Percentiles rank a stretch among this genome's conserved stretches.
Evolutionary conservation across 2,888 invertebrate genomes (phyloP).

Genomic region (Leptinotarsa peninsularis): DNA sequence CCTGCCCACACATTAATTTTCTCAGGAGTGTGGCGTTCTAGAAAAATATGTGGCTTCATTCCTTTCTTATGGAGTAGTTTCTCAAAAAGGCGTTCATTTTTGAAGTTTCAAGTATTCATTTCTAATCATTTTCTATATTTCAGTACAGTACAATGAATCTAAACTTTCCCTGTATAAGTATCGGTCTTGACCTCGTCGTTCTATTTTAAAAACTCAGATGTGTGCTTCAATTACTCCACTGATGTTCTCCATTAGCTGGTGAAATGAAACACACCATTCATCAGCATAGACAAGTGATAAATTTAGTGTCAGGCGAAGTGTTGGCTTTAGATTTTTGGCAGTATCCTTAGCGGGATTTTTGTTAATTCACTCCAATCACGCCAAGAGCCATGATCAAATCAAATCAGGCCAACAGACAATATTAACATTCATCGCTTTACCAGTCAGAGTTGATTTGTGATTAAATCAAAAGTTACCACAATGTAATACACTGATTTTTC

Average conservation of each 20-base stretch:
- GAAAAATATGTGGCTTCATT: too few species aligned
- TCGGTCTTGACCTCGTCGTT: slow-evolving; percentile 30
- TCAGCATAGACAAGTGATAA: slow-evolving; percentile 3
- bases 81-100: neutral
- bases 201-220: slow-evolving; percentile 34
- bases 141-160: too few species aligned
- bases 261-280: slow-evolving; percentile 26
- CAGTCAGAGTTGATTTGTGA: too few species aligned
- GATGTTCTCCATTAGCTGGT: slow-evolving; percentile 26
- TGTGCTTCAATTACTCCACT: slow-evolving; percentile 29
- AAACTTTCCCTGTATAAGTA: neutral
- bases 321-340: neutral
- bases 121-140: too few species aligned
- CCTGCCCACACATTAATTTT: too few species aligned
- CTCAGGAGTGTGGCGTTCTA: too few species aligned
- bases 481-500: too few species aligned
- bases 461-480: too few species aligned
- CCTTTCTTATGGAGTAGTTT: too few species aligned
- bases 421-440: neutral
- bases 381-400: neutral
- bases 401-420: neutral
- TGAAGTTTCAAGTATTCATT: neutral
- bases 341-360: neutral
- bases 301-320: neutral
- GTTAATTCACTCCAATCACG: neutral